A percentile compares a stretch with the other conserved stretches of the same genome.
These are phyloP conservation scores for Andricus curvator DNA, from an alignment of 2,888 invertebrate genomes.

Conservation along the genomic window DNA sequence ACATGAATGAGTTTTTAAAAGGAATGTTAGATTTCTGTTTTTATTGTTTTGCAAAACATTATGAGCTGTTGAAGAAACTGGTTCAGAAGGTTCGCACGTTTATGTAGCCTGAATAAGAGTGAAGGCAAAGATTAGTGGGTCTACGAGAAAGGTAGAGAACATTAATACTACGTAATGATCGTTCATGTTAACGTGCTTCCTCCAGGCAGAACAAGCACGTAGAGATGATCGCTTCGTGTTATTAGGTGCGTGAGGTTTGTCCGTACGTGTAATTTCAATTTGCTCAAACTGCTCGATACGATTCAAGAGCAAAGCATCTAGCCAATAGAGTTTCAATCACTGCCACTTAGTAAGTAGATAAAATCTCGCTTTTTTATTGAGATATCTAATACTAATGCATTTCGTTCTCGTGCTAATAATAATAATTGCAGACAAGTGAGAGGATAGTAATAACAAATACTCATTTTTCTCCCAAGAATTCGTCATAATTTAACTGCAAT, in stretches of 20 bases:
- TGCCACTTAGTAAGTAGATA: background rate
- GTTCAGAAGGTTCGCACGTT: background rate
- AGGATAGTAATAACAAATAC: background rate
- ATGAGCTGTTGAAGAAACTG: background rate
- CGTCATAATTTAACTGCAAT: background rate
- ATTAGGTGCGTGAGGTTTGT: constrained; percentile 1
- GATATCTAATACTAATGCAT: background rate
- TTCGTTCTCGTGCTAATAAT: background rate
- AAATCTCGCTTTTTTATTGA: background rate
- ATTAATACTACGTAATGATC: constrained; percentile 9
- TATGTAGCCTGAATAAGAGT: background rate
- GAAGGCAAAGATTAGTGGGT: background rate
- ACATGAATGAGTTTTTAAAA: background rate
- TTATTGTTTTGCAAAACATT: background rate
- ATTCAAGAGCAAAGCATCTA: constrained; percentile 3
- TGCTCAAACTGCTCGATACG: background rate
- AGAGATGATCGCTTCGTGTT: constrained; percentile 17
- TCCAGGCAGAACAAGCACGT: constrained; percentile 5
- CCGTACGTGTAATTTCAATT: background rate
- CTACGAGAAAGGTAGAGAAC: background rate
- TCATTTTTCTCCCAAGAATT: no score
- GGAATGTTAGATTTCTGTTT: background rate
- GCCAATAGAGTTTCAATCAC: constrained; percentile 9
- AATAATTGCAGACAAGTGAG: background rate
- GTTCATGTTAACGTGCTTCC: background rate